Evolutionary conservation across 2,888 invertebrate genomes (phyloP).

Genomic region (Petrolisthes cinctipes): DNA sequence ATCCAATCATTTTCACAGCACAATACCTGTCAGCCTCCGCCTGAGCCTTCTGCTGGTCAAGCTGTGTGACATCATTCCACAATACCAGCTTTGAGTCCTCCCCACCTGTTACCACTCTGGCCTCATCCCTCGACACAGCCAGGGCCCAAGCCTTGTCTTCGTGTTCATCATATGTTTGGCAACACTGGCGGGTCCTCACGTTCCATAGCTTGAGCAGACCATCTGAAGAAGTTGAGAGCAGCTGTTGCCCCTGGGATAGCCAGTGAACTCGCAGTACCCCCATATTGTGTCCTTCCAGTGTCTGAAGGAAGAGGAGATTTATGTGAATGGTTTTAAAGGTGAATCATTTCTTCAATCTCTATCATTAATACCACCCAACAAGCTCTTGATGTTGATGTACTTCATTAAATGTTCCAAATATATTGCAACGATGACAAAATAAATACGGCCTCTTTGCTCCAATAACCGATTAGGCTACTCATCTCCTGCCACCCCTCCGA

Average conservation of each 20-base stretch:
- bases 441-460: too few relatives aligned
- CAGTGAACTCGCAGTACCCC: constrained; percentile 88
- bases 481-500: too few relatives aligned
- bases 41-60: constrained; percentile 75
- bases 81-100: constrained; percentile 87
- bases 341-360: too few relatives aligned
- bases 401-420: too few relatives aligned
- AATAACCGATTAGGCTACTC: too few relatives aligned
- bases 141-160: constrained; percentile 87
- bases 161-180: constrained; percentile 88
- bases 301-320: constrained; percentile 70
- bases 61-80: constrained; percentile 88
- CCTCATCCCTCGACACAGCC: constrained; percentile 76
- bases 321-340: too few relatives aligned
- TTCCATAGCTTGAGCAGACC: constrained; percentile 95
- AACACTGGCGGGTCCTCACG: constrained; percentile 88
- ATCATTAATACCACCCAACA: too few relatives aligned
- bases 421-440: too few relatives aligned
- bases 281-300: constrained; percentile 90
- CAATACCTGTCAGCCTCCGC: constrained; percentile 74
- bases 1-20: not conserved
- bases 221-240: constrained; percentile 88
- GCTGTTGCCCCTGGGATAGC: constrained; percentile 85
- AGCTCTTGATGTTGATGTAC: too few relatives aligned
- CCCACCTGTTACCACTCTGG: constrained; percentile 83